These are phyloP conservation scores for Galagoides demidoff DNA, from an alignment of 2,797 vertebrate genomes.

Conservation along the genomic window DNA sequence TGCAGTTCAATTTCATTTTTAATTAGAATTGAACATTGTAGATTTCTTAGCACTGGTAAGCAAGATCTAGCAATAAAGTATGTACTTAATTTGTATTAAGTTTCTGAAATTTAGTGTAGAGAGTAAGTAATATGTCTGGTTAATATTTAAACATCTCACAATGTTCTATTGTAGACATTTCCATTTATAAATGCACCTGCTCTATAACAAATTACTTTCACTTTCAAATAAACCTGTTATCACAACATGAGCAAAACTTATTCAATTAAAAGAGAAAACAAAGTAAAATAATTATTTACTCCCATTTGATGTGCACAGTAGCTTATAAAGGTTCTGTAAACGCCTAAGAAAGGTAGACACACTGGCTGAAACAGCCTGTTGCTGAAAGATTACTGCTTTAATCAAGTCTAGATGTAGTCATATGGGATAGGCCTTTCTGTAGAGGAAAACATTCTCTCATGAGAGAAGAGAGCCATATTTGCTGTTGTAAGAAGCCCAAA, in stretches of 20 bases:
- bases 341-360: not conserved
- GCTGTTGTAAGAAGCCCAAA: not conserved
- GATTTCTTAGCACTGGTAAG: constrained; percentile 86
- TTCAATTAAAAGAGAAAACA: constrained; percentile 72
- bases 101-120: constrained; percentile 83
- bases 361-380: not conserved
- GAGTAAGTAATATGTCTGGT: constrained; percentile 77
- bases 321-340: constrained; percentile 41
- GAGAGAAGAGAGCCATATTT: constrained; percentile 7
- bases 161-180: constrained; percentile 79
- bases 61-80: constrained; percentile 86
- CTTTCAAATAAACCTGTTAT: constrained; percentile 76
- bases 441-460: not conserved
- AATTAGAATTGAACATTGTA: constrained; percentile 88
- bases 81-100: constrained; percentile 86
- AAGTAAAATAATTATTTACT: constrained; percentile 66
- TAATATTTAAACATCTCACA: constrained; percentile 85
- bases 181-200: constrained; percentile 80
- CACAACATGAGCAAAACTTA: constrained; percentile 72
- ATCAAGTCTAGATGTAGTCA: not conserved
- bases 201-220: constrained; percentile 81
- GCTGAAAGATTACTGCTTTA: not conserved
- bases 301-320: constrained; percentile 22
- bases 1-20: constrained; percentile 90
- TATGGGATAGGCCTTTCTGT: not conserved